Evolutionary conservation across 1,140 invertebrate genomes (phyloP), one percentile per base, ranked within the genome.

Genomic region (Hyposmocoma kahamanoa): DNA sequence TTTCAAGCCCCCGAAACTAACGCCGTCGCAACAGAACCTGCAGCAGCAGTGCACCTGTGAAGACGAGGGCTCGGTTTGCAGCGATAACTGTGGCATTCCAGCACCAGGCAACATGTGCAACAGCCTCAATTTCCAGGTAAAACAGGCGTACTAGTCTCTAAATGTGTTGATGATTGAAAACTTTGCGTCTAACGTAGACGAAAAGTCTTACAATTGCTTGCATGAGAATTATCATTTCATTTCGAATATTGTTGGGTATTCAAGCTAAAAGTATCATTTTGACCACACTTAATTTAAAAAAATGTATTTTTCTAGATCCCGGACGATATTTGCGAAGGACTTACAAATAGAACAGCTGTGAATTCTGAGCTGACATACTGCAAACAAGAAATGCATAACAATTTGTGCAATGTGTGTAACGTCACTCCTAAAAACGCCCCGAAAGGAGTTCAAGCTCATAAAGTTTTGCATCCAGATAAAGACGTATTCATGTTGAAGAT

Each of bases 401-500:
- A 49, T 0, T 39, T 81, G 1, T 84, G 78, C 47, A 64, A 66
- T 15, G 48, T 72, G 0, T 84, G 78, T 49, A 79, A 84, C 44
- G 69, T 84, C 0, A 84, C 79, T 0, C 79, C 81, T 0, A 50
- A 67, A 6, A 67, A 80, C 20, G 79, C 81, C 0, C 81, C 81
- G 0, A 81, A 78, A 34, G 77, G 77, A 0, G 79, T 83, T 0
- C 54, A 78, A 30, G 82, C 79, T 0, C 79, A 85, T 18, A 85
- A 85, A 46, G 65, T 81, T 0, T 48, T 84, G 0, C 75, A 81
- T 50, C 81, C 79, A 3, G 77, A 84, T 48, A 84, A 84, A 49
- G 79, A 84, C 30, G 72, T 84, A 0, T 84, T 84, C 36, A 50
- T 83, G 3, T 24, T 84, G 28, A 82, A 84, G 55, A 84, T 84